Evolutionary conservation across 2,888 invertebrate species (phyloP).

Genomic region (Spodoptera littoralis): DNA sequence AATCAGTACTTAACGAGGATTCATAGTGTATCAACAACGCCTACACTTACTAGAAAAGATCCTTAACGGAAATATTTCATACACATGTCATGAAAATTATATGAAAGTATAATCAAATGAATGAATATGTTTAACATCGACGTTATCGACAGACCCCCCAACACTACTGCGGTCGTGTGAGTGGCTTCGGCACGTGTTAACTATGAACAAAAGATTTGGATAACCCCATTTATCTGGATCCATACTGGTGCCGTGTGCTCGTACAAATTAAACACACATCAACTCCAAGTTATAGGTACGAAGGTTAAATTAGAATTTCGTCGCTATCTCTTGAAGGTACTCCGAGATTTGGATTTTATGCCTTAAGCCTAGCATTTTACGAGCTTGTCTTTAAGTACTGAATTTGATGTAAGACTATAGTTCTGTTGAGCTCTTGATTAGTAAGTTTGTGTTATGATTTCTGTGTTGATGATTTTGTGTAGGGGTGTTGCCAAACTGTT

Average conservation of each 20-base stretch:
- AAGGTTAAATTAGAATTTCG: slow-evolving; percentile 41
- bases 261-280: slow-evolving; percentile 52
- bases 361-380: slow-evolving; percentile 15
- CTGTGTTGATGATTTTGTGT: too few relatives aligned
- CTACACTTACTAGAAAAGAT: too few relatives aligned
- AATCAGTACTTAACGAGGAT: too few relatives aligned
- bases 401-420: slow-evolving; percentile 13
- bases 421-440: slow-evolving; percentile 14
- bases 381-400: slow-evolving; percentile 3
- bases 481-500: too few relatives aligned
- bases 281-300: slow-evolving; percentile 47
- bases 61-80: too few relatives aligned
- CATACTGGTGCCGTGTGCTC: slow-evolving; percentile 33
- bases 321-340: slow-evolving; percentile 33
- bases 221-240: slow-evolving; percentile 54
- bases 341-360: slow-evolving; percentile 22
- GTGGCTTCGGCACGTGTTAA: slow-evolving; percentile 56
- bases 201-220: slow-evolving; percentile 61
- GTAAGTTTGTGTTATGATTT: slow-evolving; percentile 9
- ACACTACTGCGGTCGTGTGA: slow-evolving; percentile 47
- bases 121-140: slow-evolving; percentile 7
- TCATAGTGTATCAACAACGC: too few relatives aligned
- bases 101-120: too few relatives aligned
- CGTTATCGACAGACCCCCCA: slow-evolving; percentile 4
- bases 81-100: too few relatives aligned